Percentiles rank a stretch among this genome's conserved stretches.
phyloP scores from a whole-genome alignment of 2,797 vertebrate species.

The Alosa sapidissima region DNA sequence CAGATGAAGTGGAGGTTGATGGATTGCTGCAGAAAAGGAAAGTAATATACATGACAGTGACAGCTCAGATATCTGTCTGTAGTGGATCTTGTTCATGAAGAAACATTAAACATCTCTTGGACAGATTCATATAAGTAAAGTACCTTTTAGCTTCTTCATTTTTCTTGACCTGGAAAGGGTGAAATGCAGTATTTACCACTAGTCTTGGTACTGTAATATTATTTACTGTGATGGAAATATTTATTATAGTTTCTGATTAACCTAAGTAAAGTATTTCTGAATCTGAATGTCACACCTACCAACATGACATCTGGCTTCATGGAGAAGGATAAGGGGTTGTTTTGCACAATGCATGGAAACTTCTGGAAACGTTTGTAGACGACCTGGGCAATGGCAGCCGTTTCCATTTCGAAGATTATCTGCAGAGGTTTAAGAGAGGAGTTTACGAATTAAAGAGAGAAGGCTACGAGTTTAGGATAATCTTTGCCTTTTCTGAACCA shows the following conservation, averaged over 20 bases:
- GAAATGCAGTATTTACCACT: too few species aligned
- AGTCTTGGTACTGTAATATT: neutral
- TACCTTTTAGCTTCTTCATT: neutral
- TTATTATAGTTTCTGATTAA: constrained; percentile 36
- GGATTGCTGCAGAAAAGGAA: neutral
- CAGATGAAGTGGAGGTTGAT: neutral
- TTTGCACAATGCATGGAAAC: constrained; percentile 68
- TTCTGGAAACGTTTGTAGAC: constrained; percentile 65
- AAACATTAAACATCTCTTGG: neutral
- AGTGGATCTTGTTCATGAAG: neutral
- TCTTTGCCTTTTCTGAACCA: neutral
- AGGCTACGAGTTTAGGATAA: neutral
- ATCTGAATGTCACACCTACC: constrained; percentile 13
- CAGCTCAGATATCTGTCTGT: neutral
- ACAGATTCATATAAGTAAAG: neutral
- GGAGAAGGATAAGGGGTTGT: constrained; percentile 64
- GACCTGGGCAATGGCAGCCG: constrained; percentile 54
- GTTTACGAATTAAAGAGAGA: neutral
- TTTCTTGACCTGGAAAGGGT: neutral
- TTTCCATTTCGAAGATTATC: constrained; percentile 71
- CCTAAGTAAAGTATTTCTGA: neutral
- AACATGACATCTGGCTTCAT: constrained; percentile 57
- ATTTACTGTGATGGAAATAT: constrained; percentile 34
- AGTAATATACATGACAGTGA: neutral
- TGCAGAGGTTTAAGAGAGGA: constrained; percentile 31